Conservation (phyloP, 2,113 vertebrate species). For the Telmatochromis sp. region DNA sequence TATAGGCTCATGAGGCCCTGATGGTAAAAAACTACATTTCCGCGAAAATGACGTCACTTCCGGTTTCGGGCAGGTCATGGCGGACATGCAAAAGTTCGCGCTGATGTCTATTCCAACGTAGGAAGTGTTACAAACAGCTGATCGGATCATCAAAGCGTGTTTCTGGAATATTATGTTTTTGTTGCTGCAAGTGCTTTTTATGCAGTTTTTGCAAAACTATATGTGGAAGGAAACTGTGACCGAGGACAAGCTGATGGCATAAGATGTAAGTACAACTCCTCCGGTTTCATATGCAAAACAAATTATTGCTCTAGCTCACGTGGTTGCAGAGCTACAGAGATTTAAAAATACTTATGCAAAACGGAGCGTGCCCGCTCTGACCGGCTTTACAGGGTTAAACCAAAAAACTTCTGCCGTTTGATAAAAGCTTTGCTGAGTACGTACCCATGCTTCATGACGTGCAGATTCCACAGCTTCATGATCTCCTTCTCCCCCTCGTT, state of each 20-base stretch:
- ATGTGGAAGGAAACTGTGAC: too few species aligned
- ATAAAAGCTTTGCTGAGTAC: neutral
- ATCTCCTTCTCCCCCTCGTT: slow-evolving; percentile 99
- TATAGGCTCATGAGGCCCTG: too few species aligned
- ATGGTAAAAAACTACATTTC: too few species aligned
- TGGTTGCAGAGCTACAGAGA: accelerated
- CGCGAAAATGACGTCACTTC: accelerated
- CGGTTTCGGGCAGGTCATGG: accelerated
- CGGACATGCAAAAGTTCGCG: accelerated
- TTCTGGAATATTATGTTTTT: too few species aligned
- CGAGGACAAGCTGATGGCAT: too few species aligned
- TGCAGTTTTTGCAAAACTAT: accelerated
- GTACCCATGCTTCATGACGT: slow-evolving; percentile 93
- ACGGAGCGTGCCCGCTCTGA: accelerated
- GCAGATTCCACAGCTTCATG: slow-evolving; percentile 98
- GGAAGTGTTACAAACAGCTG: accelerated
- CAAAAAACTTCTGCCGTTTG: neutral
- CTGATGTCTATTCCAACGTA: accelerated
- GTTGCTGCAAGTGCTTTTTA: too few species aligned
- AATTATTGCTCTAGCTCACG: accelerated
- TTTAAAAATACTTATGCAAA: accelerated
- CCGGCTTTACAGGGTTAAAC: neutral
- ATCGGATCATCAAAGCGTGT: accelerated
- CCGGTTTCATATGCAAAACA: accelerated
- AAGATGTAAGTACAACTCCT: too few species aligned